Evolutionary conservation across 2,888 invertebrate species (phyloP), one percentile per base, ranked within the genome.

Genomic region (Tortrix viridana): DNA sequence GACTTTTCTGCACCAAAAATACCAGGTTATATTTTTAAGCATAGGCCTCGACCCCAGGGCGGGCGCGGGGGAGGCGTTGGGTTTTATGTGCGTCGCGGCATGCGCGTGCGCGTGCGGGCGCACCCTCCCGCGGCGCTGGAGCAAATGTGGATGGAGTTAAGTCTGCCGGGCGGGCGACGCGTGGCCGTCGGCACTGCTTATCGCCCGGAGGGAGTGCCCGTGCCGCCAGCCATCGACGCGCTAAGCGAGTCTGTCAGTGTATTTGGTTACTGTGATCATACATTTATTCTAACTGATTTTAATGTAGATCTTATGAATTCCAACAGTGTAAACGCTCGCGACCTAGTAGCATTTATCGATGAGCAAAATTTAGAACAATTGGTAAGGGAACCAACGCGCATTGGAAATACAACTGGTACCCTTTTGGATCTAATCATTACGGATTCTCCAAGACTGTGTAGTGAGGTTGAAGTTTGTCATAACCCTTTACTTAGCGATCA

Each of bases 121-220:
- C 69, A 71, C 22, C 70, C 71, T 1, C 38, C 26, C 5, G 63
- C 70, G 3, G 1, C 22, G n/a, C 54, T 71, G 9, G 72, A 71
- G 52, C 72, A 72, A 55, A 44, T 72, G 46, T 72, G 71, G 71
- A 26, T 72, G 1, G 72, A 72, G 44, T 41, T 73, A 5, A 32
- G 20, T 3, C 32, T 70, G 32, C 65, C 63, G 0, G 71, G 70
- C 5, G 49, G 50, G 2, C 60, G 49, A 4, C 57, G 58, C 9
- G 43, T 69, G 16, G 72, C 69, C 1, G 41, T 73, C 6, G 71
- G 71, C 6, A 55, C 55, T 9, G 46, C 46, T 14, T 55, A 55
- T n/a, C 55, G 55, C 0, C 55, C 55, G 3, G 55, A 55, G 37
- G 7, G 32, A 9, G 37, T 55, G 3, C 32, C 55, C 2, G 46